Evolutionary conservation across 2,113 vertebrate genomes (phyloP), one percentile per base, ranked within the genome.

Genomic region (Leucopternis melanops): DNA sequence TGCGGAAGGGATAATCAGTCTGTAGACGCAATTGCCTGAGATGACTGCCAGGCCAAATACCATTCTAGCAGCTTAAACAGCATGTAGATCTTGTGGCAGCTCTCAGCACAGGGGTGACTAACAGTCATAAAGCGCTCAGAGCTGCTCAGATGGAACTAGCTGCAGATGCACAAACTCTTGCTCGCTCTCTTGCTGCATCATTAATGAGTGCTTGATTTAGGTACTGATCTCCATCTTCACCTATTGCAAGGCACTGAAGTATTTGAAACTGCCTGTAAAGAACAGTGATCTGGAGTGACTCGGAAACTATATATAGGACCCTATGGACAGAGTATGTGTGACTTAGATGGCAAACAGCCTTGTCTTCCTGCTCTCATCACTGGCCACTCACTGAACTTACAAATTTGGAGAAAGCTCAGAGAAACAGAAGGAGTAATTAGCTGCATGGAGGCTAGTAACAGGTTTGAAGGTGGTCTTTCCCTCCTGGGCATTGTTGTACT

Each of bases 401-500:
- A 5, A 2, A 75, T 62, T n/a, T 91, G 84, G 73, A 93, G 70
- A 50, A 31, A 94, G 77, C 65, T 84, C 73, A 54, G 72, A 65
- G 71, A 81, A 73, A 32, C 71, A 79, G 70, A 54, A 77, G 71
- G 19, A 77, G 11, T 84, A 72, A 86, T 81, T 34, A 69, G 50
- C 70, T 90, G 50, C 0, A 3, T 50, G 58, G 54, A 95, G 49
- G 36, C 67, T 65, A 65, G 44, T 10, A 88, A 49, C 55, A 88
- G 50, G 45, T 86, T 26, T 61, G 79, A 90, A 85, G 91, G 94
- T 95, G 94, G 40, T 54, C 38, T 29, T 85, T 87, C 36, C 89
- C 89, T 90, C 89, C 50, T n/a, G 89, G 92, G 95, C 94, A 92
- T 92, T 86, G 72, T 4, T 94, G 91, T 95, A 94, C 91, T 88